Conservation (phyloP, 2,113 vertebrate genomes). For the Hyperopisus bebe region DNA sequence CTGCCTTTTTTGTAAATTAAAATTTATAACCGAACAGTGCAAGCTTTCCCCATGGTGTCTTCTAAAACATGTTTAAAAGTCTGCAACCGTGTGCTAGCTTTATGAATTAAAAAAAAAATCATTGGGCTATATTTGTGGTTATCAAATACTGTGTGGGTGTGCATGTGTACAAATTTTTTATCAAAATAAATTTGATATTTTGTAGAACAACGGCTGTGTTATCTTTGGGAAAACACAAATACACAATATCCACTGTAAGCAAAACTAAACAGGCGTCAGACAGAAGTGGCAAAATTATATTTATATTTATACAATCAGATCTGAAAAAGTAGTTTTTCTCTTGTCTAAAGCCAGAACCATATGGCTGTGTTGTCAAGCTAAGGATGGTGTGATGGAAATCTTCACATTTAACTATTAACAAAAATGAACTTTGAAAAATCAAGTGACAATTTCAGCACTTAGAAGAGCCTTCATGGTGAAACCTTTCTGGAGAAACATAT, state of each 20-base stretch:
- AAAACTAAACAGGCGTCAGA: background rate
- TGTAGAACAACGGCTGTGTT: conserved; percentile 58
- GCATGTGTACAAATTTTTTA: conserved; percentile 87
- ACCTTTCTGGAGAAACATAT: background rate
- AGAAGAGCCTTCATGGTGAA: no score
- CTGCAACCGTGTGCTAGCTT: conserved; percentile 77
- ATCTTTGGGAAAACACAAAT: conserved; percentile 10
- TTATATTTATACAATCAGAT: background rate
- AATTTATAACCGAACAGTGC: conserved; percentile 74
- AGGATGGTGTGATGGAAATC: background rate
- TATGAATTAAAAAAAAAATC: conserved; percentile 57
- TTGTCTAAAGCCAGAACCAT: background rate
- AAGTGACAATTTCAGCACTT: background rate
- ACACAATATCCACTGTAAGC: background rate
- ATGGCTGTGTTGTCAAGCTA: background rate
- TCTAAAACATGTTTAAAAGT: conserved; percentile 78
- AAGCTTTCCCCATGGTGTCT: conserved; percentile 91
- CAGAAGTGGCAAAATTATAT: background rate
- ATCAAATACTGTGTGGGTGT: conserved; percentile 83
- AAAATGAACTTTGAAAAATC: background rate
- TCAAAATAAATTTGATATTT: conserved; percentile 97
- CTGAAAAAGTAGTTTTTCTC: background rate
- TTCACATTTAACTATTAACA: background rate
- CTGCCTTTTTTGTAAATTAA: conserved; percentile 98
- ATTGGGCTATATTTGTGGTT: conserved; percentile 76